Evolutionary conservation across 2,888 invertebrate genomes (phyloP).

Genomic region (Pyralis farinalis): DNA sequence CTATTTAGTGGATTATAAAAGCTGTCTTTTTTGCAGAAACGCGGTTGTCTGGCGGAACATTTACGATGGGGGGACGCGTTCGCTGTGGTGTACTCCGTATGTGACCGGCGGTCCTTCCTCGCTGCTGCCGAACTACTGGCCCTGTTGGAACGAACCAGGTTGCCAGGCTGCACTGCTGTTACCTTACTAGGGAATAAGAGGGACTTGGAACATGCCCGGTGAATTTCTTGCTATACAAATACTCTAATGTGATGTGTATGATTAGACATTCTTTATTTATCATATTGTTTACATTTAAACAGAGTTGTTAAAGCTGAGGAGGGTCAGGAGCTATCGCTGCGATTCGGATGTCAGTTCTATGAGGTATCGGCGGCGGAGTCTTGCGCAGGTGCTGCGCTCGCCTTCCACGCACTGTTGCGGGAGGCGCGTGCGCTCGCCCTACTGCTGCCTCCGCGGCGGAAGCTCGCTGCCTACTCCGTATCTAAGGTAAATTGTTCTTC

Average conservation of each 20-base stretch:
- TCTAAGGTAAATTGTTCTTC: slow-evolving; percentile 79
- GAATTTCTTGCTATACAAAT: slow-evolving; percentile 10
- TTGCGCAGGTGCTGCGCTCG: slow-evolving; percentile 89
- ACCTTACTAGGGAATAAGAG: slow-evolving; percentile 90
- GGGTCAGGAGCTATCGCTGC: slow-evolving; percentile 88
- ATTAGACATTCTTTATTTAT: neutral
- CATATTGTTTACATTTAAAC: slow-evolving; percentile 33
- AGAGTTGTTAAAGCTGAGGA: slow-evolving; percentile 90
- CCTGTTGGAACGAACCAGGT: slow-evolving; percentile 85
- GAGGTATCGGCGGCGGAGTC: slow-evolving; percentile 93
- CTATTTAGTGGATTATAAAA: no score
- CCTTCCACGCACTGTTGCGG: slow-evolving; percentile 87
- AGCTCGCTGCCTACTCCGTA: slow-evolving; percentile 88
- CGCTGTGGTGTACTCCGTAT: slow-evolving; percentile 90
- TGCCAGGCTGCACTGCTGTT: slow-evolving; percentile 88
- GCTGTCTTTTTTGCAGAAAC: slow-evolving; percentile 76
- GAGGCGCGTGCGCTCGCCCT: slow-evolving; percentile 90
- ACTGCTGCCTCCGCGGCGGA: slow-evolving; percentile 84
- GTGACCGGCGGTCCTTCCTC: slow-evolving; percentile 87
- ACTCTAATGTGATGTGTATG: no score
- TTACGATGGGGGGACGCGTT: slow-evolving; percentile 92
- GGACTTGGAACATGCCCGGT: slow-evolving; percentile 91
- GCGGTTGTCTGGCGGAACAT: slow-evolving; percentile 88
- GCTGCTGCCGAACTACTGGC: slow-evolving; percentile 87
- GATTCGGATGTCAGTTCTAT: slow-evolving; percentile 91